Conservation (phyloP, 2,113 vertebrate genomes). For the Limnothrissa miodon region DNA sequence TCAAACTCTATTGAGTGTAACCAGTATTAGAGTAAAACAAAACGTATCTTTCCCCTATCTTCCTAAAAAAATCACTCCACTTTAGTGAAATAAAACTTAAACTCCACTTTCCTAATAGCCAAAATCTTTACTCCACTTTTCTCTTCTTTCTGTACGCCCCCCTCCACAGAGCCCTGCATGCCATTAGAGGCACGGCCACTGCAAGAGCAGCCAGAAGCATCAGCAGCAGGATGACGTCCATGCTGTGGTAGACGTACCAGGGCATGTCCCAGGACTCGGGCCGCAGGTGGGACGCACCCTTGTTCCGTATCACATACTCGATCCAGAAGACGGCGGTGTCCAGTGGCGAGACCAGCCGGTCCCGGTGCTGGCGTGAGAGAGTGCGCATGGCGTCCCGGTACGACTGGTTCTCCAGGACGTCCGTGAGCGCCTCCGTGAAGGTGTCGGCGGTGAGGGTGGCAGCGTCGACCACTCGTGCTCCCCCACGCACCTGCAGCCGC, state of each 20-base stretch:
- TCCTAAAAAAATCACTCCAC: too few relatives aligned
- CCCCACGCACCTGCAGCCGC: slow-evolving; percentile 59
- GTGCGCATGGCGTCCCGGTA: slow-evolving; percentile 61
- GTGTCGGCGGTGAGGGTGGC: slow-evolving; percentile 49
- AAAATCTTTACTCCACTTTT: slow-evolving; percentile 59
- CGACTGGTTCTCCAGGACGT: slow-evolving; percentile 61
- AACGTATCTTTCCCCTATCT: slow-evolving; percentile 61
- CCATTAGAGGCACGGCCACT: slow-evolving; percentile 37
- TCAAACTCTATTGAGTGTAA: too few relatives aligned
- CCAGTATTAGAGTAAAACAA: too few relatives aligned
- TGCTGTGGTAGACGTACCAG: slow-evolving; percentile 69
- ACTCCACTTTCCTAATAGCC: neutral
- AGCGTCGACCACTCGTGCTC: slow-evolving; percentile 58
- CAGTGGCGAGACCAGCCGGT: slow-evolving; percentile 59
- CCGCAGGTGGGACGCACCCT: slow-evolving; percentile 65
- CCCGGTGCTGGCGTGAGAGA: slow-evolving; percentile 65
- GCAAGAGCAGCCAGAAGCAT: slow-evolving; percentile 24
- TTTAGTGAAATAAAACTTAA: too few relatives aligned
- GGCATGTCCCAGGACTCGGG: slow-evolving; percentile 54
- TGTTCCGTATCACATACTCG: slow-evolving; percentile 71
- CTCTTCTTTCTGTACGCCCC: slow-evolving; percentile 15
- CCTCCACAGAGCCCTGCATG: slow-evolving; percentile 53
- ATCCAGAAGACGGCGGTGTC: slow-evolving; percentile 73
- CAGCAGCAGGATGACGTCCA: slow-evolving; percentile 59
- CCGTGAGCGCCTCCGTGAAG: slow-evolving; percentile 61